These are phyloP conservation scores for Phylloscopus collybita DNA, from an alignment of 2,797 vertebrate species.

Conservation along the genomic window DNA sequence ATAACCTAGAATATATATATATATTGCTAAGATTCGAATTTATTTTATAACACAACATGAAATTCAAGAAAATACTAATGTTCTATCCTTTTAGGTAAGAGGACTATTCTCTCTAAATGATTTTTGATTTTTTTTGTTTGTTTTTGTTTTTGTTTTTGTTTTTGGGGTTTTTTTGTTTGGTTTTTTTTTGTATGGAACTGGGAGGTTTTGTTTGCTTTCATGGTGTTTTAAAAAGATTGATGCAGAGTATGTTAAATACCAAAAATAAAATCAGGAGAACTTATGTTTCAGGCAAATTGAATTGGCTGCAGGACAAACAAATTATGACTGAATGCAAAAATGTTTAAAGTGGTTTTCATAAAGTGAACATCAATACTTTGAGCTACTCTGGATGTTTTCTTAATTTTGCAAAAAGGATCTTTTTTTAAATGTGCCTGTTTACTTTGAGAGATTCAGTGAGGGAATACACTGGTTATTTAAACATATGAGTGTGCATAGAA, in stretches of 20 bases:
- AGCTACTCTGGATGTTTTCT: neutral
- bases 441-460: neutral
- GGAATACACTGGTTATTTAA: neutral
- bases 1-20: neutral
- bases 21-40: neutral
- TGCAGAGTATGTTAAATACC: neutral
- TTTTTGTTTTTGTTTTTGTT: neutral
- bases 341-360: neutral
- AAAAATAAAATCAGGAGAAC: conserved; percentile 10
- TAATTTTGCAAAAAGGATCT: neutral
- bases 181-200: neutral
- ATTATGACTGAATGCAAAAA: neutral
- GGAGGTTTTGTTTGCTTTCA: neutral
- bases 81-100: neutral
- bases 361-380: neutral
- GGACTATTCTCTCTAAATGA: neutral
- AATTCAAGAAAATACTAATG: neutral
- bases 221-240: neutral
- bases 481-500: neutral
- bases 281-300: neutral
- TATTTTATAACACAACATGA: neutral
- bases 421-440: neutral
- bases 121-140: neutral
- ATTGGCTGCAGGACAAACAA: neutral
- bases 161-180: neutral